Conservation (phyloP, 2,797 vertebrate genomes). For the Remorina albescens region DNA sequence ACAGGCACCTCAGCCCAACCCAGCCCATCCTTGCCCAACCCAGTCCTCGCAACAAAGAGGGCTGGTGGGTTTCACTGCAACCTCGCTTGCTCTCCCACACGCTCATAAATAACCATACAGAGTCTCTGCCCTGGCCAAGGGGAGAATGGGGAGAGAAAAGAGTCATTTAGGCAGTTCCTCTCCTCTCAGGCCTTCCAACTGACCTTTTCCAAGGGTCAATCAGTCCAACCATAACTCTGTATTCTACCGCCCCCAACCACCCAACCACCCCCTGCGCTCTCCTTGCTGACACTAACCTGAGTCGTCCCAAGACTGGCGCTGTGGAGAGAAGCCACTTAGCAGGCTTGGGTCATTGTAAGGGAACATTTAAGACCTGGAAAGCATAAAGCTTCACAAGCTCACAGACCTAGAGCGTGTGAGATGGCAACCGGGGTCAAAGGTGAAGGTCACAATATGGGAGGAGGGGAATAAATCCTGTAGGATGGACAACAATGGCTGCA, state of each 20-base stretch:
- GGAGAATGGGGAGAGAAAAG: conserved; percentile 75
- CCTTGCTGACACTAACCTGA: conserved; percentile 71
- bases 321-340: conserved; percentile 74
- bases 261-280: conserved; percentile 17
- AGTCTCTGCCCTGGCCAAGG: conserved; percentile 67
- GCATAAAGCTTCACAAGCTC: conserved; percentile 66
- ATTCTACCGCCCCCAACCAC: conserved; percentile 1
- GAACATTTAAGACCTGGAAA: conserved; percentile 65
- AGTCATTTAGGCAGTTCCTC: conserved; percentile 77
- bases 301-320: conserved; percentile 63
- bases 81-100: conserved; percentile 77
- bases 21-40: conserved; percentile 61
- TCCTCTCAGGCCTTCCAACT: conserved; percentile 80
- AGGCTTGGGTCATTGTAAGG: conserved; percentile 67
- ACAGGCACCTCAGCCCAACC: conserved; percentile 70
- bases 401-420: conserved; percentile 71
- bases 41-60: conserved; percentile 70
- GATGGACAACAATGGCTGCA: conserved; percentile 76
- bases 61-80: conserved; percentile 69
- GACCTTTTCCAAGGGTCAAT: conserved; percentile 81
- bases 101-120: conserved; percentile 82
- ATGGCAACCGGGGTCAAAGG: conserved; percentile 77
- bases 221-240: conserved; percentile 65
- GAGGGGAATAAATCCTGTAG: conserved; percentile 83
- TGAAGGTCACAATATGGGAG: conserved; percentile 82